Evolutionary conservation across 2,113 vertebrate genomes (phyloP), one percentile per base, ranked within the genome.

Genomic region (Emberiza fucata): DNA sequence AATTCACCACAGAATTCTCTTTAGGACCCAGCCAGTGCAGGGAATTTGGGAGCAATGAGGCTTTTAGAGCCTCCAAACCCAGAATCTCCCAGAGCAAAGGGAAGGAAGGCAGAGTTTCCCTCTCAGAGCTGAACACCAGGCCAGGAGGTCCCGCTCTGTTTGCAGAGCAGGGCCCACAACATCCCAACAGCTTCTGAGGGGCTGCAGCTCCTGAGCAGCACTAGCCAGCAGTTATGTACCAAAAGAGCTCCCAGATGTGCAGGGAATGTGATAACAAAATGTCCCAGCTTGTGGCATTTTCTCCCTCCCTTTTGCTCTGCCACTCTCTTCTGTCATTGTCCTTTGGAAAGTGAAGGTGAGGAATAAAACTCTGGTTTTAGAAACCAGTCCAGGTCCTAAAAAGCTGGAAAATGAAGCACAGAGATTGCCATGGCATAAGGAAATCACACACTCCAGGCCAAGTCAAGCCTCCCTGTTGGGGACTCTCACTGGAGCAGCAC

Each of bases 211-310:
- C 31, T 71, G 79, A 94, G 17, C 70, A 64, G 31, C 75, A 56
- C 51, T 5, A 51, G 28, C 8, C 53, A 79, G 94, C 75, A 85
- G 85, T 95, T 90, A 82, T 5, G 37, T 1, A 29, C 84, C 54
- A 8, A 76, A 80, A 94, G 88, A 88, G 90, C 88, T 94, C 96
- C 90, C 96, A 91, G 94, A 94, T 88, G 84, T 80, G 94, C 95
- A 37, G 19, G 59, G 78, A 94, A 88, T n/a, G 75, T 33, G 78
- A 37, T n/a, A 37, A 79, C 84, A 85, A 88, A 91, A 69, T 63
- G 92, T 88, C 85, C 75, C 81, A 53, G 65, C 66, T 90, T 29
- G n/a, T 61, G 73, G 73, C 84, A 72, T 76, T 87, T 87, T 75
- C 87, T 81, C 68, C 53, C 35, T 37, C 64, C 53, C 47, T 18